Conservation (phyloP, 2,797 vertebrate species). For the Paedocypris micromegethes region DNA sequence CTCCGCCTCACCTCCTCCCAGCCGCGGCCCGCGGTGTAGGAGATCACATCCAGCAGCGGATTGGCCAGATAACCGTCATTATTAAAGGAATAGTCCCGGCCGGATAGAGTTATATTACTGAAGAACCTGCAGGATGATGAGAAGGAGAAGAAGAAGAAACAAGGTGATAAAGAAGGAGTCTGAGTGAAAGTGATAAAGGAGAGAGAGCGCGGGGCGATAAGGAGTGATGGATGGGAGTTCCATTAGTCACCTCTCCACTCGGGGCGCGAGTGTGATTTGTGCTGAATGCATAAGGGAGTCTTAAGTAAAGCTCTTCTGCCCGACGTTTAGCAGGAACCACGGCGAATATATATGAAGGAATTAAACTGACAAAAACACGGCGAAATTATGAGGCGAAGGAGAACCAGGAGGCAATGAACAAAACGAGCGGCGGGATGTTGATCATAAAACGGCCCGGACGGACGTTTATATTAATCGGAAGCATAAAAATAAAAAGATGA, state of each 20-base stretch:
- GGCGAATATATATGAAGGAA: constrained; percentile 11
- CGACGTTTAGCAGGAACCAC: constrained; percentile 30
- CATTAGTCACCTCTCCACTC: constrained; percentile 49
- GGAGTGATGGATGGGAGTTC: constrained; percentile 38
- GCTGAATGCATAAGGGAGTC: constrained; percentile 41
- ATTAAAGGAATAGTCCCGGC: constrained; percentile 78
- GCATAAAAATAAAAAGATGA: too few species aligned
- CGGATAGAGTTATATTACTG: constrained; percentile 77
- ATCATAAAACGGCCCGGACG: too few species aligned
- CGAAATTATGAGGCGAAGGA: background rate
- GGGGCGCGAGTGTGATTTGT: constrained; percentile 31
- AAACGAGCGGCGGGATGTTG: background rate
- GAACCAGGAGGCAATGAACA: background rate
- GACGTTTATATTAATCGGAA: too few species aligned
- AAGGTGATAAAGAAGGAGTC: constrained; percentile 24
- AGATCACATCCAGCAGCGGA: constrained; percentile 77
- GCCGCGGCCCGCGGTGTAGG: constrained; percentile 70
- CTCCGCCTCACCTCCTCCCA: constrained; percentile 77
- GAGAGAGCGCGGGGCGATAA: constrained; percentile 41
- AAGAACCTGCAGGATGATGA: constrained; percentile 67
- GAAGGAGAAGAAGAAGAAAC: background rate
- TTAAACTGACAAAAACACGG: background rate
- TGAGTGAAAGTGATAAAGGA: constrained; percentile 18
- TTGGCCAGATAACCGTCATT: constrained; percentile 79
- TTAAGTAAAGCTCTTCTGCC: constrained; percentile 35